phyloP scores from a whole-genome alignment of 2,888 invertebrate species.

The Aspidapion aeneum region DNA sequence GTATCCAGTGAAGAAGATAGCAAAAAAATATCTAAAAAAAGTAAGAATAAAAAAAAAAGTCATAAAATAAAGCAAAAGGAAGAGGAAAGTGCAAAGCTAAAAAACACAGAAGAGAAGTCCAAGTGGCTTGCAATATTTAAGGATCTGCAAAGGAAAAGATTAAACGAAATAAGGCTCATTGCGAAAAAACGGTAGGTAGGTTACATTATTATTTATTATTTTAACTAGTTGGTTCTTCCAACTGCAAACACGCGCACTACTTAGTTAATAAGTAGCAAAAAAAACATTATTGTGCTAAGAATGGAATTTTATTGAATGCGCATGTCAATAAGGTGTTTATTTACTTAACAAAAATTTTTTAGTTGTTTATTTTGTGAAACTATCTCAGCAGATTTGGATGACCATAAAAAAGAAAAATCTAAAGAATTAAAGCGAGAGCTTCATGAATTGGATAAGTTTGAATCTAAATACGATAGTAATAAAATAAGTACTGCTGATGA shows the following conservation, averaged over 20 bases:
- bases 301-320: too few species aligned
- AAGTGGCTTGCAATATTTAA: conserved; percentile 28
- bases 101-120: conserved; percentile 3
- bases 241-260: too few species aligned
- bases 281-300: too few species aligned
- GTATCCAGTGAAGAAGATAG: conserved; percentile 3
- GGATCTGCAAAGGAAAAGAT: conserved; percentile 31
- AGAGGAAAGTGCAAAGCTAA: conserved; percentile 6
- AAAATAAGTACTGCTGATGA: not conserved
- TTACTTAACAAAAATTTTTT: too few species aligned
- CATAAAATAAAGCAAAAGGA: not conserved
- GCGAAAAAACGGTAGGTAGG: not conserved
- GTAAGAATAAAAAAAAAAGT: conserved; percentile 5
- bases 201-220: too few species aligned
- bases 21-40: not conserved
- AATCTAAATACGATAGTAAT: conserved; percentile 15
- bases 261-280: too few species aligned
- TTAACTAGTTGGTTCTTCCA: too few species aligned
- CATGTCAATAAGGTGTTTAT: too few species aligned
- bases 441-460: conserved; percentile 28
- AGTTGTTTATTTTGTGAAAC: conserved; percentile 19
- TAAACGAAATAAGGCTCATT: conserved; percentile 30
- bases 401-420: conserved; percentile 13
- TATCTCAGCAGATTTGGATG: conserved; percentile 9
- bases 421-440: conserved; percentile 20